phyloP scores from a whole-genome alignment of 1,140 invertebrate species.

The Drosophila pseudoananassae region DNA sequence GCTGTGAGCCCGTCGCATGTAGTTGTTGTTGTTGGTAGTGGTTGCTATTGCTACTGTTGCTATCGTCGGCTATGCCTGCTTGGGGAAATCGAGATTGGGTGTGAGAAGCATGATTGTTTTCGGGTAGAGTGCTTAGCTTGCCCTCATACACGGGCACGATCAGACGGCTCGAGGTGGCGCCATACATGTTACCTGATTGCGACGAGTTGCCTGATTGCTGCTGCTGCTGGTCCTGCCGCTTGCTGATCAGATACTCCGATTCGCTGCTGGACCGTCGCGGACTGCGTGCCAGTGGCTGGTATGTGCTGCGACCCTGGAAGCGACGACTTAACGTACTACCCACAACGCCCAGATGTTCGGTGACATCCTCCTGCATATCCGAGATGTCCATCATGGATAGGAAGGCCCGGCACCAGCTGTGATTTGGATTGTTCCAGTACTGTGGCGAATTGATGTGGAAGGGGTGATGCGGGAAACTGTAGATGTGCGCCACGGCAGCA shows the following conservation, averaged over 20 bases:
- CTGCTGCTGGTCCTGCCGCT: constrained; percentile 63
- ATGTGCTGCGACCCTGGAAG: constrained; percentile 89
- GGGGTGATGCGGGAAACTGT: constrained; percentile 96
- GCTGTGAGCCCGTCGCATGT: constrained; percentile 44
- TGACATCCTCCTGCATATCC: constrained; percentile 95
- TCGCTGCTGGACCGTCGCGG: constrained; percentile 85
- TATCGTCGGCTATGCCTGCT: constrained; percentile 66
- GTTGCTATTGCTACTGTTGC: constrained; percentile 67
- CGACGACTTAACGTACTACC: constrained; percentile 90
- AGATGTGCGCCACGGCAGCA: constrained; percentile 97
- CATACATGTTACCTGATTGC: constrained; percentile 75
- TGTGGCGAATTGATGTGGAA: constrained; percentile 86
- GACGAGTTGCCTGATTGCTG: constrained; percentile 29
- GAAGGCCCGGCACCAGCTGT: constrained; percentile 87
- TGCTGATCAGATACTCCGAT: constrained; percentile 79
- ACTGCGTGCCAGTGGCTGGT: constrained; percentile 88
- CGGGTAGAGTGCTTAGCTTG: constrained; percentile 53
- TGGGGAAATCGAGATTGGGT: constrained; percentile 77
- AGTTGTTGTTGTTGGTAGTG: constrained; percentile 78
- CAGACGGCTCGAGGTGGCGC: constrained; percentile 62
- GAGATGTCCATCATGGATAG: constrained; percentile 97
- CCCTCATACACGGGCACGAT: constrained; percentile 65
- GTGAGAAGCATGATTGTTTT: constrained; percentile 55
- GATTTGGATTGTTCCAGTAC: constrained; percentile 81
- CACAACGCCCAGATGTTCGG: constrained; percentile 95